These are phyloP conservation scores for Melanotaenia nigrans DNA, from an alignment of 2,797 vertebrate species.

Conservation along the genomic window DNA sequence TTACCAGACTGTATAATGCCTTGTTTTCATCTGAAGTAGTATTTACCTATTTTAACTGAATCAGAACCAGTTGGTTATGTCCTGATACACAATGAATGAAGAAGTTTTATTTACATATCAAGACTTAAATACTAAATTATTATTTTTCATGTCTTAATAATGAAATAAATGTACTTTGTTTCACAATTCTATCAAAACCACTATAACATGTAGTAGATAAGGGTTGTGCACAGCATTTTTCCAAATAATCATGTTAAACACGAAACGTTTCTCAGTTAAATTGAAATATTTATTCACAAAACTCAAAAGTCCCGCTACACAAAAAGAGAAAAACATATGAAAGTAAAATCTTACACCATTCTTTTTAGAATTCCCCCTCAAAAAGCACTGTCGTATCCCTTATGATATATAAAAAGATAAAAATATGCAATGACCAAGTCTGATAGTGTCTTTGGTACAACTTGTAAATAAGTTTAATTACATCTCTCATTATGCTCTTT, in stretches of 20 bases:
- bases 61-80: too few species aligned
- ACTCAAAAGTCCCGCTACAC: slow-evolving; percentile 76
- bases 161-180: not conserved
- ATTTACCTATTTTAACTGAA: not conserved
- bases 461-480: slow-evolving; percentile 51
- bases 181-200: not conserved
- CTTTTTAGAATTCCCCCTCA: slow-evolving; percentile 52
- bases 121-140: not conserved
- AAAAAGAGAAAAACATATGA: slow-evolving; percentile 69
- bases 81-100: too few species aligned
- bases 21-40: not conserved
- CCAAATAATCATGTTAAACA: not conserved
- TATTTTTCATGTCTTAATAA: too few species aligned
- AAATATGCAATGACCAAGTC: slow-evolving; percentile 69
- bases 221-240: too few species aligned
- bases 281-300: slow-evolving; percentile 96
- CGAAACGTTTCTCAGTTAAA: slow-evolving; percentile 59
- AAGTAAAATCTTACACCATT: slow-evolving; percentile 82
- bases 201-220: not conserved
- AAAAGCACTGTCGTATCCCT: slow-evolving; percentile 63
- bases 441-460: slow-evolving; percentile 81
- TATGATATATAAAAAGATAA: slow-evolving; percentile 66
- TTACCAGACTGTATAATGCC: too few species aligned
- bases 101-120: too few species aligned
- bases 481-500: slow-evolving; percentile 45